Evolutionary conservation across 2,888 invertebrate genomes (phyloP).

Genomic region (Chromoteleia sp.): DNA sequence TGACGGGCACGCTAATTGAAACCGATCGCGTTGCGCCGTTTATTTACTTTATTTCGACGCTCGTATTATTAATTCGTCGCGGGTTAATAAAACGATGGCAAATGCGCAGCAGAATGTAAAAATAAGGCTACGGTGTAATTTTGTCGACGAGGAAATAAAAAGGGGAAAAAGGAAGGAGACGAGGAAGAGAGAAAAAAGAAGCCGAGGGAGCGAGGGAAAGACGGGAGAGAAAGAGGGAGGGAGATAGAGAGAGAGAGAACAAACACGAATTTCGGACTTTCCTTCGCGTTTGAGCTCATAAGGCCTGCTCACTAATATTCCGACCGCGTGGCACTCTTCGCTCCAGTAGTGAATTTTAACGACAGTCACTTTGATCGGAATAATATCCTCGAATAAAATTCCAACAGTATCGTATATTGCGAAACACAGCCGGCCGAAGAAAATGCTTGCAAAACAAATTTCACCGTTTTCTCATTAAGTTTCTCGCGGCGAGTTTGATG

Average conservation of each 20-base stretch:
- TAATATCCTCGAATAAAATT: slow-evolving; percentile 70
- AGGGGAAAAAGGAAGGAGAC: not conserved
- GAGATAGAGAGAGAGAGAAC: not conserved
- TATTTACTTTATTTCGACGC: slow-evolving; percentile 5
- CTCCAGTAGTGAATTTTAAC: slow-evolving; percentile 70
- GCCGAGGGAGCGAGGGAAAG: not conserved
- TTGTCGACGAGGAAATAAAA: not conserved
- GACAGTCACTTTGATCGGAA: slow-evolving; percentile 72
- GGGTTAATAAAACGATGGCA: not conserved
- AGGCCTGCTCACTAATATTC: slow-evolving; percentile 69
- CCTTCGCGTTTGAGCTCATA: slow-evolving; percentile 47
- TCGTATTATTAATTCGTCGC: not conserved
- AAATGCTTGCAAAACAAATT: slow-evolving; percentile 59
- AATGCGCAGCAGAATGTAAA: slow-evolving; percentile 5
- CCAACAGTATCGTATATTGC: slow-evolving; percentile 62
- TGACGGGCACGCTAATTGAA: slow-evolving; percentile 24
- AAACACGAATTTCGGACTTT: slow-evolving; percentile 53
- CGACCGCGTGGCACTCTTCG: slow-evolving; percentile 69
- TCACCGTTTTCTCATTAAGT: slow-evolving; percentile 40
- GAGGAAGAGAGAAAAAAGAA: not conserved
- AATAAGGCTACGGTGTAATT: slow-evolving; percentile 9
- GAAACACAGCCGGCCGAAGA: slow-evolving; percentile 27
- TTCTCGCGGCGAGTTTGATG: slow-evolving; percentile 11
- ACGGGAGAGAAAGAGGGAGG: not conserved
- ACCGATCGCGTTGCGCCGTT: not conserved